Evolutionary conservation across 2,888 invertebrate species (phyloP).

Genomic region (Gibbula magus): DNA sequence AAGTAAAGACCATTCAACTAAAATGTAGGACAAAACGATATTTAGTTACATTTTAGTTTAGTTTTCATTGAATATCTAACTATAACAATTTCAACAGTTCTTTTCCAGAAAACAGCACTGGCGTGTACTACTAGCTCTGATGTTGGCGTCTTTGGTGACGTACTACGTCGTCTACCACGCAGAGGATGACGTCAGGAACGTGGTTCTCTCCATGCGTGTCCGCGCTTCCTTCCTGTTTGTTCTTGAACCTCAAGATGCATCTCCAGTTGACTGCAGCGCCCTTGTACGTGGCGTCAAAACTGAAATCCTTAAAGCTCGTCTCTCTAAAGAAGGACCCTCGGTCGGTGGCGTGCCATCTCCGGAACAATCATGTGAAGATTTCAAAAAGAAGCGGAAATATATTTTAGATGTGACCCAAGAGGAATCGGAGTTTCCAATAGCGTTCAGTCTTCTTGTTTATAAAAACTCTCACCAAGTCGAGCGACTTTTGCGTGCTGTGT

Average conservation of each 20-base stretch:
- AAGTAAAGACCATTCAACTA: too few relatives aligned
- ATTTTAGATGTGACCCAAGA: slow-evolving; percentile 28
- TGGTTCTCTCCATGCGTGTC: neutral
- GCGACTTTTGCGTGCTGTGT: slow-evolving; percentile 62
- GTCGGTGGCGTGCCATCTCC: neutral
- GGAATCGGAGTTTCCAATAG: slow-evolving; percentile 55
- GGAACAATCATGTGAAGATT: neutral
- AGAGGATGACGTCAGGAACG: neutral
- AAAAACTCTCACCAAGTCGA: slow-evolving; percentile 60
- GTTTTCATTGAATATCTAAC: too few relatives aligned
- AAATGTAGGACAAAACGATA: too few relatives aligned
- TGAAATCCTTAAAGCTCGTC: too few relatives aligned
- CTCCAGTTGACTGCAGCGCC: too few relatives aligned
- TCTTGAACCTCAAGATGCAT: neutral
- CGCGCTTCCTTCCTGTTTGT: neutral
- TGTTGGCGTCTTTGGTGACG: too few relatives aligned
- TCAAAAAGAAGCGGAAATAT: neutral
- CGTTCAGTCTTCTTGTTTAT: slow-evolving; percentile 59
- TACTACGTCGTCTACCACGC: neutral
- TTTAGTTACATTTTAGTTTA: too few relatives aligned
- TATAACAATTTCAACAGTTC: too few relatives aligned
- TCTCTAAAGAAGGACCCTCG: too few relatives aligned
- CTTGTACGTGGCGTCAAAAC: too few relatives aligned
- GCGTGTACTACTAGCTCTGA: too few relatives aligned
- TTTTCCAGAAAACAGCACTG: too few relatives aligned